Evolutionary conservation across 2,113 vertebrate genomes (phyloP), one percentile per base, ranked within the genome.

Genomic region (Apus apus): DNA sequence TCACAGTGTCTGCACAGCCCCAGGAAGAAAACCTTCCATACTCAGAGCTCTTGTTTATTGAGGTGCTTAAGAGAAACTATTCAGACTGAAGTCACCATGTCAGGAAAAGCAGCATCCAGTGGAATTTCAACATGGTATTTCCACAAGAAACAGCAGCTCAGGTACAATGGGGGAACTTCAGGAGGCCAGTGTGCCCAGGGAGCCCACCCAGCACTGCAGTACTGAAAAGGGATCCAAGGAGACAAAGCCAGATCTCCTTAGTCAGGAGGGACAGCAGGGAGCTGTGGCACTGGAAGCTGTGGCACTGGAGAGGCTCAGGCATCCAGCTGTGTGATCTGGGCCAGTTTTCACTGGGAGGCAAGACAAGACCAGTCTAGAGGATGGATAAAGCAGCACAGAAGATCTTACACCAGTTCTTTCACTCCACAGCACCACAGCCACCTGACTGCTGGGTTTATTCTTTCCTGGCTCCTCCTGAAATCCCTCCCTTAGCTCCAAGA

Each of bases 231-330:
- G 38, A 10, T 38, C 38, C 38, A 38, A 38, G 38, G 38, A 38
- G 38, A 8, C 38, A 38, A 38, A 38, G 38, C 38, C 38, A 38
- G 38, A 38, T 38, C 1, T 3, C 8, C 1, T 21, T 1, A 27
- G 6, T 8, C 19, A 13, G 23, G 6, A 50, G 58, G 27, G 27
- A 70, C 23, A 57, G 23, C 3, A 0, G 17, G 87, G 84, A 73
- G 9, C 43, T 53, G 40, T 0, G 5, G 51, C 30, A 27, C 5
- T 40, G n/a, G n/a, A n/a, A n/a, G n/a, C n/a, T n/a, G n/a, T n/a
- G n/a, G n/a, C n/a, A n/a, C n/a, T 1, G 7, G 38, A 70, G 34
- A 68, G 36, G 19, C 5, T 58, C 1, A 4, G 29, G 64, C 50
- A 70, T 29, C 29, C 13, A 4, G 21, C 54, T 32, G 7, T 2